Evolutionary conservation across 2,113 vertebrate species (phyloP), one percentile per base, ranked within the genome.

Genomic region (Climacteris rufus): DNA sequence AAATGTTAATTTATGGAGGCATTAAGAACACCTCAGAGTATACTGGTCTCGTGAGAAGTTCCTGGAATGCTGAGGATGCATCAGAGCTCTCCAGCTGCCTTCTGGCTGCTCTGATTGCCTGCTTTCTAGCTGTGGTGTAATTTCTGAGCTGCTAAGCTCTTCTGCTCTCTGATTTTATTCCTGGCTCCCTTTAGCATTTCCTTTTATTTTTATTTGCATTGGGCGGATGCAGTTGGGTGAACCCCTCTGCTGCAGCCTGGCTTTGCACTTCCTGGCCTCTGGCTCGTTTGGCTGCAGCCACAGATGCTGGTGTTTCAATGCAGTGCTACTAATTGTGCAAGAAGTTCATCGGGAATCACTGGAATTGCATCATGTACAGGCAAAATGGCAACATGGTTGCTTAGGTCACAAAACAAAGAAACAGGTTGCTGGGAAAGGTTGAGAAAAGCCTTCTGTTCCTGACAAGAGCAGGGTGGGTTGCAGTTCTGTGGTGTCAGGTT

Each of bases 1-100:
- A 70, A 89, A 93, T 75, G 77, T 83, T 93, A 84, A 83, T 93
- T 96, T 91, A 93, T 82, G 89, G 47, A 84, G 83, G 42, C 33
- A 21, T 86, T 92, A 64, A 75, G 76, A 93, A 59, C 56, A 89
- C 80, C 77, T 92, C 12, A 11, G 91, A 56, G 52, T 77, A 25
- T 81, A 44, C 23, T 64, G 54, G 80, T 87, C 80, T 94, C 8
- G 0, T 81, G 94, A 90, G 91, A 88, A 74, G 33, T 74, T 96
- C 60, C 59, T 95, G 85, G 76, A 94, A 44, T 9, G 2, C 75
- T 77, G 57, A 84, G 60, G 56, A 66, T 80, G 44, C 88, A 70
- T 87, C 24, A 3, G 79, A 83, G 59, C 81, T 95, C 50, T 77
- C 60, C 85, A 86, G 52, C 37, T 42, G 15, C 31, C 54, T 89